These are phyloP conservation scores for Ctenopoma kingsleyae DNA, from an alignment of 2,797 vertebrate genomes.

Conservation along the genomic window DNA sequence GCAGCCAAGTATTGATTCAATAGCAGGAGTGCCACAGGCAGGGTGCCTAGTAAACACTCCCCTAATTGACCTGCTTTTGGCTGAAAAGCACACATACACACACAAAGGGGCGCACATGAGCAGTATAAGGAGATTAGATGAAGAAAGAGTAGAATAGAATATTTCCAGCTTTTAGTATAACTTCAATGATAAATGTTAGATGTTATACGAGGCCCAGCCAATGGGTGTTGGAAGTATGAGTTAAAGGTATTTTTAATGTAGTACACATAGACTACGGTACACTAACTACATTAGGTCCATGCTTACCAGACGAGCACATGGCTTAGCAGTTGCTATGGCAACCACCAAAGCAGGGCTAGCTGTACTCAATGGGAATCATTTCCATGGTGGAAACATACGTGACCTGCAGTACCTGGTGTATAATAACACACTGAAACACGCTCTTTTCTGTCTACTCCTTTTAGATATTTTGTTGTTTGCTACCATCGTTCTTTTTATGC, in stretches of 20 bases:
- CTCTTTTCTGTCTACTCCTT: not conserved
- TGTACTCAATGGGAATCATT: constrained; percentile 33
- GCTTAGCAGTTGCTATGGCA: constrained; percentile 72
- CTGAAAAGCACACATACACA: constrained; percentile 28
- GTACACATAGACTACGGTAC: not conserved
- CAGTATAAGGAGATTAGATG: constrained; percentile 1
- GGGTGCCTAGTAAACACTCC: constrained; percentile 66
- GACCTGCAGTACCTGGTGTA: constrained; percentile 50
- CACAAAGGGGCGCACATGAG: constrained; percentile 10
- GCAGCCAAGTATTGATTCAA: constrained; percentile 70
- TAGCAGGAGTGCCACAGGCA: constrained; percentile 65
- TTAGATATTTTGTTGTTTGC: not conserved
- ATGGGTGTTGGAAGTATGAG: not conserved
- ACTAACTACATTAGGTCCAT: constrained; percentile 26
- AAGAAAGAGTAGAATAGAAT: not conserved
- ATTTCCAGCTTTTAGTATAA: not conserved
- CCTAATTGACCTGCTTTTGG: constrained; percentile 68
- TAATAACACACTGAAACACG: constrained; percentile 31
- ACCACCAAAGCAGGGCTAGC: constrained; percentile 57
- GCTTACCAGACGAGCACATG: constrained; percentile 48
- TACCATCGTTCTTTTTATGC: not conserved
- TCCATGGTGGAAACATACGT: constrained; percentile 40
- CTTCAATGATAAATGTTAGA: not conserved
- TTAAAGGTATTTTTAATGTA: not conserved
- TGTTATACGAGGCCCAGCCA: not conserved